Evolutionary conservation across 2,113 vertebrate species (phyloP).

Genomic region (Rattus rattus): DNA sequence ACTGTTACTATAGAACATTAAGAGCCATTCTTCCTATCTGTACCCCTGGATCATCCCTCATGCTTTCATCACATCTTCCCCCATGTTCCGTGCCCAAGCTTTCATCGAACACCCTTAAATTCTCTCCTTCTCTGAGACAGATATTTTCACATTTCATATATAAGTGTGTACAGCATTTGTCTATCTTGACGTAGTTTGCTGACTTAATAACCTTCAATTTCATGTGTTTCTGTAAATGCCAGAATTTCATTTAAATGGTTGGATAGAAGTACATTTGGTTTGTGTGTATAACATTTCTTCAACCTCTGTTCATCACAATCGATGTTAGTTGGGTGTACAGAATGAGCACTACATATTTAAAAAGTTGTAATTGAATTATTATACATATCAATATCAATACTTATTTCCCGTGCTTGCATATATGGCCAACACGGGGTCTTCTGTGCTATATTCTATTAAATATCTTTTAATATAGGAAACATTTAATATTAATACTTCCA

Average conservation of each 20-base stretch:
- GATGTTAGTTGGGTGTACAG: too few relatives aligned
- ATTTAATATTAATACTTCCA: neutral
- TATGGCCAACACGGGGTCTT: neutral
- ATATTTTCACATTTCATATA: neutral
- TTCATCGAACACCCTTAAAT: neutral
- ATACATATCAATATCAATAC: neutral
- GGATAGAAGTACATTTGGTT: neutral
- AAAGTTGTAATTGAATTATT: neutral
- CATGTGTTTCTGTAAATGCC: neutral
- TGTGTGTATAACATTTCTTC: neutral
- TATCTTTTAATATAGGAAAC: neutral
- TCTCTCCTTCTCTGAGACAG: neutral
- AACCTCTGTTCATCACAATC: neutral
- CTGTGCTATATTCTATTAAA: neutral
- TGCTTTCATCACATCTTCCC: neutral
- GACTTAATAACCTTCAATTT: neutral
- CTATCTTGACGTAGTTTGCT: neutral
- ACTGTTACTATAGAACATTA: neutral
- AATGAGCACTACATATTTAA: neutral
- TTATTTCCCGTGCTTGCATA: neutral
- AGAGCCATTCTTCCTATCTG: neutral
- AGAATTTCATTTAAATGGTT: neutral
- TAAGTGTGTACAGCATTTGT: neutral
- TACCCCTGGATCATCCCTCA: neutral
- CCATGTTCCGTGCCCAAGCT: fast-evolving